Conservation (phyloP, 2,888 invertebrate genomes). For the Torymus texanus region DNA sequence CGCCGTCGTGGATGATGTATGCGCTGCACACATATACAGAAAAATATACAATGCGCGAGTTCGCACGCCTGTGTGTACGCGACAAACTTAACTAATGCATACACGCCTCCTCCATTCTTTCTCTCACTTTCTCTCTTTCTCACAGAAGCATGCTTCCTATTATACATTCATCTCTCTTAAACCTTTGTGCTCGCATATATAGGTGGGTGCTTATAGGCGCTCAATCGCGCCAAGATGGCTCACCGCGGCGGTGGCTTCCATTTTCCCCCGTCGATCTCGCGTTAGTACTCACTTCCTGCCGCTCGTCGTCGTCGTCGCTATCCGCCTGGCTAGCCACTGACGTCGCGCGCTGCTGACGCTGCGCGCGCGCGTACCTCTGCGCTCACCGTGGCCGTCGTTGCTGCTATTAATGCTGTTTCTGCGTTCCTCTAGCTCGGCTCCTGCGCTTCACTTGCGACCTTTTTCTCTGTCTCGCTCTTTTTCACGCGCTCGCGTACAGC, state of each 20-base stretch:
- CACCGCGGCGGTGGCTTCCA: too few species aligned
- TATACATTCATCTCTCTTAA: too few species aligned
- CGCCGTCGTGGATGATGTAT: neutral
- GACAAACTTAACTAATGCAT: neutral
- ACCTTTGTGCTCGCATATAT: too few species aligned
- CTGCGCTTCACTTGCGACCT: neutral
- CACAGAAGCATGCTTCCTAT: too few species aligned
- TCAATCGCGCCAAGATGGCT: too few species aligned
- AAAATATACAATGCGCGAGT: neutral
- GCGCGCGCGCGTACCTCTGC: neutral
- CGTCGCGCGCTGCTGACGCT: neutral
- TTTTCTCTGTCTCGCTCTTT: conserved; percentile 7
- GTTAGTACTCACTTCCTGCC: too few species aligned
- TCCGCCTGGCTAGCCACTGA: neutral
- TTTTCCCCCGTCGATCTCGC: too few species aligned
- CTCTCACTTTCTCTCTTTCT: too few species aligned
- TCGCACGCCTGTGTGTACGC: neutral
- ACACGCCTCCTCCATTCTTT: too few species aligned
- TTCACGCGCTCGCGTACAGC: neutral
- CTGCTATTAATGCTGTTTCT: neutral
- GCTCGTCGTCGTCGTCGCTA: neutral
- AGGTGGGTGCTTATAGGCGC: too few species aligned
- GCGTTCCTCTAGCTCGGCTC: neutral
- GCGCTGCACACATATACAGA: conserved; percentile 1
- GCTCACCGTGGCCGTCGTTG: neutral